Conservation (phyloP, 1,140 invertebrate genomes). For the Trichoplusia ni region DNA sequence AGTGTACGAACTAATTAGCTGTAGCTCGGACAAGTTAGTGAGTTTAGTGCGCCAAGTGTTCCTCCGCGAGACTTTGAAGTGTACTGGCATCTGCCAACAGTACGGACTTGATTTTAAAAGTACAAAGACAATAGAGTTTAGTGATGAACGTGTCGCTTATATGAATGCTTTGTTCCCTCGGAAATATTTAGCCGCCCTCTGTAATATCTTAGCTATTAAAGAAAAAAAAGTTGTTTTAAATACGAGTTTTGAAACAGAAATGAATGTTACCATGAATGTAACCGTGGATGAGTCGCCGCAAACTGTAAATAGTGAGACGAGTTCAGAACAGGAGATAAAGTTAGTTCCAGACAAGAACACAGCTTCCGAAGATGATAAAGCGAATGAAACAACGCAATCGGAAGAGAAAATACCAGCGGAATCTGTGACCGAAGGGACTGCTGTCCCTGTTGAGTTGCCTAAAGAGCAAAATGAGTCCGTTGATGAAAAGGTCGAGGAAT, state of each 20-base stretch:
- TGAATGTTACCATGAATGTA: conserved; percentile 77
- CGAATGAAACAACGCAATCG: conserved; percentile 50
- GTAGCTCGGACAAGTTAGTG: conserved; percentile 82
- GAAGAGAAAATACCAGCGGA: conserved; percentile 57
- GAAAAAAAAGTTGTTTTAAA: conserved; percentile 87
- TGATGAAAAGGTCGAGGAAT: conserved; percentile 55
- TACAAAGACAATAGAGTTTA: conserved; percentile 75
- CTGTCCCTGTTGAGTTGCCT: conserved; percentile 47
- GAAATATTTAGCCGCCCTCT: conserved; percentile 88
- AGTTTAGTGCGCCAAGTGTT: conserved; percentile 81
- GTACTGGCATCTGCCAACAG: conserved; percentile 81
- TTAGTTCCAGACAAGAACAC: conserved; percentile 58
- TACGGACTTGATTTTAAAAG: conserved; percentile 84
- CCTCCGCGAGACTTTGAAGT: conserved; percentile 81
- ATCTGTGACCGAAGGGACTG: conserved; percentile 47
- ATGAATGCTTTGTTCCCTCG: conserved; percentile 84
- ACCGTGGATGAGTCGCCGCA: conserved; percentile 73
- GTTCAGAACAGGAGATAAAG: conserved; percentile 65
- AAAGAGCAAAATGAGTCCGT: conserved; percentile 58
- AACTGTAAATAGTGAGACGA: conserved; percentile 61
- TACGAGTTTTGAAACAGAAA: conserved; percentile 80
- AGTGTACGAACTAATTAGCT: conserved; percentile 86
- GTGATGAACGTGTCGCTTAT: conserved; percentile 77
- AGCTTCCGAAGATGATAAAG: conserved; percentile 56
- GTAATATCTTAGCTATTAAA: conserved; percentile 86